Conservation (phyloP, 2,797 vertebrate genomes). For the Mallotus villosus region DNA sequence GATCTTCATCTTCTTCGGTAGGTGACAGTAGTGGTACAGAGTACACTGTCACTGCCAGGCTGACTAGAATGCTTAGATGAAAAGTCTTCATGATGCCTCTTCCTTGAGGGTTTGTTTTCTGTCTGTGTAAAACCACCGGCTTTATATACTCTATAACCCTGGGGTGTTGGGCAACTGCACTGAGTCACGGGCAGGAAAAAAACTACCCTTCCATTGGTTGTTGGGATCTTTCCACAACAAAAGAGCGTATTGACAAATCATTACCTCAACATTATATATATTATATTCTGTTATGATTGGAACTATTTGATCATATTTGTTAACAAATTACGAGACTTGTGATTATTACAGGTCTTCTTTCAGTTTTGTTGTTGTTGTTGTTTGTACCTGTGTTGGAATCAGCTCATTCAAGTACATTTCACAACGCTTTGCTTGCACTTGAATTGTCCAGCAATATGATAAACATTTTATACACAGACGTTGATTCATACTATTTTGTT, state of each 20-base stretch:
- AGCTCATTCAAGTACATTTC: too few relatives aligned
- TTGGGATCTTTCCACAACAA: too few relatives aligned
- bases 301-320: neutral
- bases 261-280: too few relatives aligned
- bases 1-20: constrained; percentile 39
- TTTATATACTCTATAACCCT: constrained; percentile 51
- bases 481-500: neutral
- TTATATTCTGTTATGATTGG: too few relatives aligned
- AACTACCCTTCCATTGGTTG: neutral
- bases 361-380: neutral
- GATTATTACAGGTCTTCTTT: neutral
- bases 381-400: too few relatives aligned
- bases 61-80: constrained; percentile 55
- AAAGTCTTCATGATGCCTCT: constrained; percentile 63
- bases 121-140: constrained; percentile 16
- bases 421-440: too few relatives aligned
- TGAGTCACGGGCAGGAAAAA: constrained; percentile 24
- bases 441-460: too few relatives aligned
- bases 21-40: constrained; percentile 45
- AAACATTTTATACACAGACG: neutral
- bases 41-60: constrained; percentile 52
- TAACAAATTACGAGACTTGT: neutral
- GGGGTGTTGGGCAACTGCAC: constrained; percentile 53
- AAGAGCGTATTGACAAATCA: neutral
- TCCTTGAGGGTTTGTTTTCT: constrained; percentile 20